A percentile compares a stretch with the other conserved stretches of the same genome.
phyloP scores from a whole-genome alignment of 2,888 invertebrate genomes.

The Timema cristinae region DNA sequence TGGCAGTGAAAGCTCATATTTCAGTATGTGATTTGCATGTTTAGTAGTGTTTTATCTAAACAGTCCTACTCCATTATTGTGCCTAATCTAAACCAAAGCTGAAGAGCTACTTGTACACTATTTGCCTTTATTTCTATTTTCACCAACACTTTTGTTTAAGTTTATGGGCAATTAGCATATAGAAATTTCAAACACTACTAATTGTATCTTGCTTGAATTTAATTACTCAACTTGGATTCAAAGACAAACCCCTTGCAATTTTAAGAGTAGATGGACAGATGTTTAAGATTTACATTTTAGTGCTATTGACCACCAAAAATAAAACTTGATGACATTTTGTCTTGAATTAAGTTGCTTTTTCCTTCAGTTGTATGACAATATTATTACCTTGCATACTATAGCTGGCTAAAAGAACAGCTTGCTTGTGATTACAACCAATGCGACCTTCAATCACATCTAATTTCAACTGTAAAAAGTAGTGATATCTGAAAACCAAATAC shows the following conservation, averaged over 20 bases:
- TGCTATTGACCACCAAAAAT: not conserved
- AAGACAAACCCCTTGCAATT: not conserved
- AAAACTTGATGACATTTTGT: not conserved
- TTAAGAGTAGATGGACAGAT: not conserved
- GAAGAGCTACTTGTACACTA: too few relatives aligned
- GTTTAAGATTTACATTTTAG: too few relatives aligned
- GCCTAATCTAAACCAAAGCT: too few relatives aligned
- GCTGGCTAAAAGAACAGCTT: constrained; percentile 86
- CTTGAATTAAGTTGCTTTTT: not conserved
- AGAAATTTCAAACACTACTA: not conserved
- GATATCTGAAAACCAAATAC: constrained; percentile 57
- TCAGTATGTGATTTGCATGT: too few relatives aligned
- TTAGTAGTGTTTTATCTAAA: too few relatives aligned
- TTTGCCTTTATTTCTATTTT: not conserved
- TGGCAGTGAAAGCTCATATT: too few relatives aligned
- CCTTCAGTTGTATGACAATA: not conserved
- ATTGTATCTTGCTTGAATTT: not conserved
- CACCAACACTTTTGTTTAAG: not conserved
- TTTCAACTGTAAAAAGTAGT: constrained; percentile 94
- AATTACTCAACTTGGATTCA: not conserved
- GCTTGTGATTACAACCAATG: constrained; percentile 83
- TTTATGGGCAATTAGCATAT: constrained; percentile 1
- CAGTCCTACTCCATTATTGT: too few relatives aligned
- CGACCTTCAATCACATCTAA: constrained; percentile 91
- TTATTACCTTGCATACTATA: constrained; percentile 76